Conservation (phyloP, 1,140 invertebrate species). For the Microplitis demolitor region DNA sequence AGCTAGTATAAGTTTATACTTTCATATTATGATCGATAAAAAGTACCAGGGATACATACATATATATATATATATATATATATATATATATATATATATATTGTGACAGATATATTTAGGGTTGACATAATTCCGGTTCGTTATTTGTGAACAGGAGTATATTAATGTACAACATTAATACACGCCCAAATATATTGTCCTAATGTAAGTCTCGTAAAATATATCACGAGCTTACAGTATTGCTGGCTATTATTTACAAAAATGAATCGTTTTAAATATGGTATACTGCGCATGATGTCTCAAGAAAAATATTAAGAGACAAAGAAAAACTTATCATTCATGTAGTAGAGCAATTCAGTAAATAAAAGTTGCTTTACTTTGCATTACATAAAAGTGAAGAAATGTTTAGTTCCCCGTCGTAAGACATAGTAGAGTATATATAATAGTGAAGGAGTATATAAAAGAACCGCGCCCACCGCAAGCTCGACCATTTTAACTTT, state of each 20-base stretch:
- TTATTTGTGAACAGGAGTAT: constrained; percentile 35
- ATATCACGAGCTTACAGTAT: neutral
- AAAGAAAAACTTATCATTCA: constrained; percentile 34
- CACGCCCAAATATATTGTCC: constrained; percentile 23
- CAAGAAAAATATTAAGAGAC: constrained; percentile 4
- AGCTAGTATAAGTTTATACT: no score
- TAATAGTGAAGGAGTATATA: constrained; percentile 43
- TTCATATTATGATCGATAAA: constrained; percentile 16
- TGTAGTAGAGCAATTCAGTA: constrained; percentile 36
- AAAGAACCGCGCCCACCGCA: constrained; percentile 50
- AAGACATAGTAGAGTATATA: constrained; percentile 5
- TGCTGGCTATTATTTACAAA: constrained; percentile 7
- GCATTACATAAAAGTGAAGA: constrained; percentile 34
- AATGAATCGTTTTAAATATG: constrained; percentile 15
- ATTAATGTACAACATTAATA: constrained; percentile 13
- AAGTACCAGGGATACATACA: constrained; percentile 37
- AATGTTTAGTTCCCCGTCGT: neutral
- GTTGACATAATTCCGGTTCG: constrained; percentile 50
- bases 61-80: neutral
- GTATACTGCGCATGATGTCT: neutral
- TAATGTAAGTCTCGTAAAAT: constrained; percentile 24
- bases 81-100: no score
- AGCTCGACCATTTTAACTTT: constrained; percentile 28
- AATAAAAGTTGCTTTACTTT: constrained; percentile 46
- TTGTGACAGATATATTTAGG: constrained; percentile 33